Evolutionary conservation across 2,888 invertebrate species (phyloP), one percentile per base, ranked within the genome.

Genomic region (Limnephilus rhombicus): DNA sequence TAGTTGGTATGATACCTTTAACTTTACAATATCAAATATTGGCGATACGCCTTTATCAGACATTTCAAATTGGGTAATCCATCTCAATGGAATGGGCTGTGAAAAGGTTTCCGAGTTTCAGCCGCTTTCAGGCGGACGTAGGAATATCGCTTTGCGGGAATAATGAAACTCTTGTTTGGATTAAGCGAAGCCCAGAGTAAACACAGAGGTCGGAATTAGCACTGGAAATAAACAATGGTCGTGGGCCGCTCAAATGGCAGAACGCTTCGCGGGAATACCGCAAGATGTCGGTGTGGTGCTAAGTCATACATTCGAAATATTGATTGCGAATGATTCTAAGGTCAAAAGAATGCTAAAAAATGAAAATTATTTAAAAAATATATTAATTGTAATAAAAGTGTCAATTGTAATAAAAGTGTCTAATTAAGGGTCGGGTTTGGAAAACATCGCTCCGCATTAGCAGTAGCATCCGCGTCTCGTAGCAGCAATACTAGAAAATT

Each of bases 161-260:
- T 90, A 90, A 90, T 53, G 81, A 90, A 83, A 90, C 29, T 45
- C 85, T 85, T 90, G 90, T 90, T 90, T 90, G 90, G 83, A 90
- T 90, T 83, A 85, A 34, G 45, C 34, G 83, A 53, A 53, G 85
- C 45, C 53, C 37, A 92, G 83, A 37, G 87, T 93, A 93, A 93
- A 93, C 93, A 93, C 45, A 85, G 37, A 45, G 92, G 92, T 89
- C 92, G 83, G 80, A 93, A 91, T 92, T 93, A 93, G 93, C 91
- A 45, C 82, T 24, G 80, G 87, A 68, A 82, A 85, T 92, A 92
- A 92, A 92, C 91, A 92, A 41, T 81, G 37, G 41, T 82, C 45
- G 82, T 31, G 89, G 31, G 89, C 89, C 89, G 81, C 81, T 18
- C 81, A n/a, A 89, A n/a, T 41, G 37, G n/a, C n/a, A n/a, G 81